Conservation (phyloP, 2,797 vertebrate genomes). For the Spinibarbus caldwelli region DNA sequence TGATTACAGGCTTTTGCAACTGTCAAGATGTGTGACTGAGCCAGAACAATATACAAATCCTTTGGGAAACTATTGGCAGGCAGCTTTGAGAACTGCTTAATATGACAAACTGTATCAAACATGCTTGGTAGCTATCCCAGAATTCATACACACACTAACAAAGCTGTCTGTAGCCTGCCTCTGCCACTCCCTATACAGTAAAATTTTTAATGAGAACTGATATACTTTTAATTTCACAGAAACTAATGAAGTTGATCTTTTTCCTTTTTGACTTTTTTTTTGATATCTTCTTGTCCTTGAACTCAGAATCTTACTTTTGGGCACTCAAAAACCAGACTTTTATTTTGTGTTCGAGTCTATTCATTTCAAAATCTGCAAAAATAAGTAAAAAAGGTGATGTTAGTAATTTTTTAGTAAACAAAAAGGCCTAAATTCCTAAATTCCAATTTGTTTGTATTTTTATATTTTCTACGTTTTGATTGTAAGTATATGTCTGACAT, state of each 20-base stretch:
- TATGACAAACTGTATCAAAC: constrained; percentile 76
- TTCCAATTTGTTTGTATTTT: background rate
- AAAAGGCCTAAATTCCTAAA: background rate
- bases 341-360: background rate
- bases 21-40: constrained; percentile 66
- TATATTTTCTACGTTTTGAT: background rate
- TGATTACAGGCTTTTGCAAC: constrained; percentile 50
- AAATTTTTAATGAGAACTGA: background rate
- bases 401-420: background rate
- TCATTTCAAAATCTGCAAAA: background rate
- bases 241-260: background rate
- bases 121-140: constrained; percentile 74
- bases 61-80: constrained; percentile 72
- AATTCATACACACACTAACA: constrained; percentile 64
- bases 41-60: constrained; percentile 73
- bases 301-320: background rate
- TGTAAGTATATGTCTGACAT: background rate
- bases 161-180: constrained; percentile 56
- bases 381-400: background rate
- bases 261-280: background rate
- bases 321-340: background rate
- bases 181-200: constrained; percentile 42
- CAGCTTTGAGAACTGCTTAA: constrained; percentile 73
- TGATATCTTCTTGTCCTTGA: background rate
- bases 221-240: background rate